phyloP scores from a whole-genome alignment of 2,888 invertebrate genomes.

The Eupithecia dodoneata region DNA sequence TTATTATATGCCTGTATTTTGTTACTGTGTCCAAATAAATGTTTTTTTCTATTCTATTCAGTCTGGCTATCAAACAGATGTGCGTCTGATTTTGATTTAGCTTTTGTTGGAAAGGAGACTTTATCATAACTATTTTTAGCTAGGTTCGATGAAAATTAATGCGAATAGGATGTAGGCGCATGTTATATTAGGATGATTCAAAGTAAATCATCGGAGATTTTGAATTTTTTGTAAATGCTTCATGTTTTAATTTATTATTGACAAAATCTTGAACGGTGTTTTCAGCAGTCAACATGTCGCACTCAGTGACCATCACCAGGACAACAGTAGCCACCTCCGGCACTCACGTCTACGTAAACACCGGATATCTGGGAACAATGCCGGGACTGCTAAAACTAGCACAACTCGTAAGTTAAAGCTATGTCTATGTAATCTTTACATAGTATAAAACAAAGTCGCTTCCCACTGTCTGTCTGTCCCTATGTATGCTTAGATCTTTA shows the following conservation, averaged over 20 bases:
- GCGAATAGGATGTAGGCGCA: background rate
- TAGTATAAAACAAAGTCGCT: too few species aligned
- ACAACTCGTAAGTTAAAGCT: constrained; percentile 86
- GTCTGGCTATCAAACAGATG: background rate
- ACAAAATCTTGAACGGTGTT: background rate
- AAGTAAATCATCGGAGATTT: background rate
- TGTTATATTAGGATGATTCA: background rate
- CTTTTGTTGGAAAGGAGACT: background rate
- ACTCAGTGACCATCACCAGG: constrained; percentile 93
- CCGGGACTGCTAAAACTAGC: constrained; percentile 92
- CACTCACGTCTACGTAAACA: constrained; percentile 91
- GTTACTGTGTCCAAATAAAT: too few species aligned
- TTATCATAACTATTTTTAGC: background rate
- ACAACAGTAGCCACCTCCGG: constrained; percentile 91
- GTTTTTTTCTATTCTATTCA: too few species aligned
- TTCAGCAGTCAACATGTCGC: constrained; percentile 88
- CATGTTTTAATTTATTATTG: background rate
- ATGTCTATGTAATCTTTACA: background rate
- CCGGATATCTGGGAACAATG: constrained; percentile 90
- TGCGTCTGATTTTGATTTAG: background rate
- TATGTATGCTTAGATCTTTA: too few species aligned
- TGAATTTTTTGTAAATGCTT: background rate
- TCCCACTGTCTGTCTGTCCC: too few species aligned
- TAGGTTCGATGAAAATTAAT: background rate
- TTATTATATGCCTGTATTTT: too few species aligned